Conservation (phyloP, 2,888 invertebrate species). For the Incurvaria masculella region DNA sequence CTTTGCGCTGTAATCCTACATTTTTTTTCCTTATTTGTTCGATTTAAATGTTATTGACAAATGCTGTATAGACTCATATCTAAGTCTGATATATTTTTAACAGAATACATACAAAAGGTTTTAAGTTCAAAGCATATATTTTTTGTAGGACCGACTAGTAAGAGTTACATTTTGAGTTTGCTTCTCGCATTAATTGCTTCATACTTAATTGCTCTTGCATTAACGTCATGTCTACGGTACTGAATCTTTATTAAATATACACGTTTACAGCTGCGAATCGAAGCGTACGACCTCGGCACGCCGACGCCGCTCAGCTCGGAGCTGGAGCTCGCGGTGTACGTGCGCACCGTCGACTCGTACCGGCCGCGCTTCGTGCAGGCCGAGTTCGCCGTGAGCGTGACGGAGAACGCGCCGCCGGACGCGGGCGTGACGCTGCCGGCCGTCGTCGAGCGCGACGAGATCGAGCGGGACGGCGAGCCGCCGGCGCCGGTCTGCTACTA, state of each 20-base stretch:
- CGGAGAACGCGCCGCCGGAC: slow-evolving; percentile 60
- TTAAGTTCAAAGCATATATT: too few relatives aligned
- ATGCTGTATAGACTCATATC: too few relatives aligned
- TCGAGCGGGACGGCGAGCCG: slow-evolving; percentile 79
- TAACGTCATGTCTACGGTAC: too few relatives aligned
- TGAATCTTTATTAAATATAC: neutral
- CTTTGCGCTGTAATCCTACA: too few relatives aligned
- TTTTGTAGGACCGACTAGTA: too few relatives aligned
- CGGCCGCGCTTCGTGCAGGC: slow-evolving; percentile 81
- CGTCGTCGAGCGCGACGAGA: slow-evolving; percentile 82
- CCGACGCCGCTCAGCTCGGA: slow-evolving; percentile 87
- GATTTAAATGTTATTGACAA: too few relatives aligned
- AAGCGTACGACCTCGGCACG: slow-evolving; percentile 85
- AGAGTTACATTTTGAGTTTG: too few relatives aligned
- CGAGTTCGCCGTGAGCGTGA: slow-evolving; percentile 69
- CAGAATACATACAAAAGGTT: too few relatives aligned
- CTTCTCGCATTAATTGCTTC: too few relatives aligned
- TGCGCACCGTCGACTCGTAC: slow-evolving; percentile 86
- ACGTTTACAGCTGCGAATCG: slow-evolving; percentile 80
- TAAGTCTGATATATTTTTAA: too few relatives aligned
- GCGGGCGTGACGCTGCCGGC: slow-evolving; percentile 70
- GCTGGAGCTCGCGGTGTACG: slow-evolving; percentile 82
- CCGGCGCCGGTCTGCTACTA: slow-evolving; percentile 88
- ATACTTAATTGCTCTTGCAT: too few relatives aligned
- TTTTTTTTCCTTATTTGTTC: too few relatives aligned